Evolutionary conservation across 1,140 invertebrate genomes (phyloP).

Genomic region (Probaryconus sp.): DNA sequence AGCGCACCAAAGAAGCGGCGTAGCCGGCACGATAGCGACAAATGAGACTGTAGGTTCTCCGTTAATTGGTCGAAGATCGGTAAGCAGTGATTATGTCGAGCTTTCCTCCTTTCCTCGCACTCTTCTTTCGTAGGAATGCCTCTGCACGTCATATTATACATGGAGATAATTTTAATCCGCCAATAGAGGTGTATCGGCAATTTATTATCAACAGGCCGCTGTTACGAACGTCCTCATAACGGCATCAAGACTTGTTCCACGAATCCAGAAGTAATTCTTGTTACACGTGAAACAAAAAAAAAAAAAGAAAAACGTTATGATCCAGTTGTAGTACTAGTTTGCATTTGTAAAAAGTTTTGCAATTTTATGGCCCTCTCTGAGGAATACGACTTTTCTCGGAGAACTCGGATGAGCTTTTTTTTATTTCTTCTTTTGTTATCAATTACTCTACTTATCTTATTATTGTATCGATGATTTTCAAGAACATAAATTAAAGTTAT

Average conservation of each 20-base stretch:
- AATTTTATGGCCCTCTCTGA: too few species aligned
- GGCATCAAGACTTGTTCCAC: slow-evolving; percentile 36
- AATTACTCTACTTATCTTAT: slow-evolving; percentile 19
- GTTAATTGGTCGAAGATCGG: slow-evolving; percentile 56
- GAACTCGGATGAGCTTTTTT: neutral
- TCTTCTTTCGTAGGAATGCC: neutral
- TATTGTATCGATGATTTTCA: slow-evolving; percentile 7
- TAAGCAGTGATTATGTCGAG: slow-evolving; percentile 44
- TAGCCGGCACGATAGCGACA: slow-evolving; percentile 35
- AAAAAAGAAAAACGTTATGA: slow-evolving; percentile 30
- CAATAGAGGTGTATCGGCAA: slow-evolving; percentile 38
- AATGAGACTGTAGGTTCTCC: slow-evolving; percentile 40
- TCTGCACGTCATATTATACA: slow-evolving; percentile 39
- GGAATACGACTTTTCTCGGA: slow-evolving; percentile 2
- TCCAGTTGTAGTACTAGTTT: slow-evolving; percentile 36
- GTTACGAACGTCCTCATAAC: slow-evolving; percentile 41
- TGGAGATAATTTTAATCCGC: slow-evolving; percentile 59
- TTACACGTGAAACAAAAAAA: too few species aligned
- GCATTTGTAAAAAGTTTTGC: neutral
- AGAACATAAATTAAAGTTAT: neutral
- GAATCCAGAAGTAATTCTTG: slow-evolving; percentile 29
- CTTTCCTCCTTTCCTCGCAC: neutral
- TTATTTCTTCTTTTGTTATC: too few species aligned
- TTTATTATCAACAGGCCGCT: slow-evolving; percentile 43
- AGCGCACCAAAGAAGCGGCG: slow-evolving; percentile 8